Percentiles rank a stretch among this genome's conserved stretches.
These are phyloP conservation scores for Syrmaticus mikado DNA, from an alignment of 2,113 vertebrate genomes.

Conservation along the genomic window DNA sequence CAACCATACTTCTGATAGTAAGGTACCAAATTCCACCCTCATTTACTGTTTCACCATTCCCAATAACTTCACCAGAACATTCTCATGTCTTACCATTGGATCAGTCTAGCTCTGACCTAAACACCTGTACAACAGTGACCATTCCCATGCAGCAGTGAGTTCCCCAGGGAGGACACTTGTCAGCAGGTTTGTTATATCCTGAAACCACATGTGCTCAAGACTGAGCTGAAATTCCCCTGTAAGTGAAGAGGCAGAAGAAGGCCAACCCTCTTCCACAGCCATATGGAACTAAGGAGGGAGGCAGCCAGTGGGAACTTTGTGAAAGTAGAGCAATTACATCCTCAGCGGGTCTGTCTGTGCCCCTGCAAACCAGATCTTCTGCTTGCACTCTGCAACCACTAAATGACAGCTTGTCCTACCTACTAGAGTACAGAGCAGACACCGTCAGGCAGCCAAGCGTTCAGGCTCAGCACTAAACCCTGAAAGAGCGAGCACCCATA, in stretches of 20 bases:
- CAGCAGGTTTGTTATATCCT: not conserved
- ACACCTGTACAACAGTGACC: not conserved
- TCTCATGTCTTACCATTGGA: accelerated
- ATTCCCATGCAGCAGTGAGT: not conserved
- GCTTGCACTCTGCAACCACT: not conserved
- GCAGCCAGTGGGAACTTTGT: not conserved
- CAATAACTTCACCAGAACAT: not conserved
- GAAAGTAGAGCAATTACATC: not conserved
- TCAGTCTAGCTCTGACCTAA: not conserved
- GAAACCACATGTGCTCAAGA: not conserved
- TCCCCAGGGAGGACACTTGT: not conserved
- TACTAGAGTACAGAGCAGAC: too few relatives aligned
- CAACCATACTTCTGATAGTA: not conserved
- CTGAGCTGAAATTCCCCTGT: not conserved
- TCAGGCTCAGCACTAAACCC: not conserved
- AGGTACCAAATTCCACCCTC: not conserved
- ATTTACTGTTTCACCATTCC: not conserved
- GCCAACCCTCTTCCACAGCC: not conserved
- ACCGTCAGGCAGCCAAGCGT: too few relatives aligned
- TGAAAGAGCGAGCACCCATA: not conserved
- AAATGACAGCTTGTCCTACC: not conserved
- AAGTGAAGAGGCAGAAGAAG: not conserved
- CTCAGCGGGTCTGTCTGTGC: accelerated
- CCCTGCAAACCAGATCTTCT: not conserved
- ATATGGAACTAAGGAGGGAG: not conserved